These are phyloP conservation scores for Tiliacea citrago DNA, from an alignment of 2,888 invertebrate genomes.

Conservation along the genomic window DNA sequence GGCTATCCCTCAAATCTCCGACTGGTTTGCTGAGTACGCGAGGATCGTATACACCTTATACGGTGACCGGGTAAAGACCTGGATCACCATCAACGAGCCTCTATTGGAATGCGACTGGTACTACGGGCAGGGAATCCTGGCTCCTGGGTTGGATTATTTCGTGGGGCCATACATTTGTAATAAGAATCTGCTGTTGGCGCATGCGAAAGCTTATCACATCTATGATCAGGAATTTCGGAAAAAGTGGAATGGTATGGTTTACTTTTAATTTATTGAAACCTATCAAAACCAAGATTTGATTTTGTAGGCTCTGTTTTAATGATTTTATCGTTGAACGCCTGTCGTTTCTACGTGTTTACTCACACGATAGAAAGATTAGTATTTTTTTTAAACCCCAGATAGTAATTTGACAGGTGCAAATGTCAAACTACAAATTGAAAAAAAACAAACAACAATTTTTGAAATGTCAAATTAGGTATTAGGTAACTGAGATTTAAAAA, in stretches of 20 bases:
- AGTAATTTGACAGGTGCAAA: no score
- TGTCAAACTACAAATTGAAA: no score
- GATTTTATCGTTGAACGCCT: no score
- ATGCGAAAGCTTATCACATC: constrained; percentile 66
- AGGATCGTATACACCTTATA: constrained; percentile 27
- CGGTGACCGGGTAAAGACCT: constrained; percentile 51
- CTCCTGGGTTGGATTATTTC: constrained; percentile 5
- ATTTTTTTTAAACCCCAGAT: no score
- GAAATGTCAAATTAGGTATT: no score
- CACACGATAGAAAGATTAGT: no score
- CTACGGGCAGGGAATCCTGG: constrained; percentile 20
- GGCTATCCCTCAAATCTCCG: constrained; percentile 28
- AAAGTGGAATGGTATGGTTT: constrained; percentile 59
- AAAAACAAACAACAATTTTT: no score
- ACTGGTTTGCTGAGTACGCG: constrained; percentile 47
- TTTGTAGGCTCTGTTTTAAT: no score
- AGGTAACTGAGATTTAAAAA: no score
- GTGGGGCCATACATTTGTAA: constrained; percentile 50
- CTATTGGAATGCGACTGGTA: constrained; percentile 34
- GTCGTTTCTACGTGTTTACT: no score
- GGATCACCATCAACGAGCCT: constrained; percentile 59
- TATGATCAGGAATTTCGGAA: constrained; percentile 64
- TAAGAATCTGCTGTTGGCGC: constrained; percentile 57
- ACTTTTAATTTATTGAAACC: not conserved
- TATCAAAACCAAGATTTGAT: no score